These are phyloP conservation scores for Norana najaformis DNA, from an alignment of 2,888 invertebrate species.

Conservation along the genomic window DNA sequence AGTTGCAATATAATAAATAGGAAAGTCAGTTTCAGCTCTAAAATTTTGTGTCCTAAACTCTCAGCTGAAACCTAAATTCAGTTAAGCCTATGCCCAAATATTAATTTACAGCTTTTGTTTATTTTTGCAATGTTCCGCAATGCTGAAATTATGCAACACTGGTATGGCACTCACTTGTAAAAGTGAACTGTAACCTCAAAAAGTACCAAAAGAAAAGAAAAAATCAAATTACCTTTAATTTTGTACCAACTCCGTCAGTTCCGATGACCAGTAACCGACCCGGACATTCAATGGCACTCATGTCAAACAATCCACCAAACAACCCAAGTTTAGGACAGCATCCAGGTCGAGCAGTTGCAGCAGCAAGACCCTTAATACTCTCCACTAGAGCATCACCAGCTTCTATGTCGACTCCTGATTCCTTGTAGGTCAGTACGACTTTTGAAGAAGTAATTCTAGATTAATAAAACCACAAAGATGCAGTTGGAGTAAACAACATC, in stretches of 20 bases:
- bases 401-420: slow-evolving; percentile 84
- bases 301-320: slow-evolving; percentile 89
- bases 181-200: not conserved
- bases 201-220: not conserved
- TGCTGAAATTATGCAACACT: not conserved
- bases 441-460: slow-evolving; percentile 22
- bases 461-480: slow-evolving; percentile 3
- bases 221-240: slow-evolving; percentile 78
- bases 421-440: slow-evolving; percentile 75
- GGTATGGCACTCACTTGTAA: not conserved
- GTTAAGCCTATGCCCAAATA: not conserved
- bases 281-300: slow-evolving; percentile 71
- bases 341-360: slow-evolving; percentile 77
- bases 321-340: slow-evolving; percentile 81
- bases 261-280: slow-evolving; percentile 90
- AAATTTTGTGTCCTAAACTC: too few relatives aligned
- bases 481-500: slow-evolving; percentile 20
- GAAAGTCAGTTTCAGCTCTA: too few relatives aligned
- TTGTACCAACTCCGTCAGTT: slow-evolving; percentile 95
- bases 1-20: too few relatives aligned
- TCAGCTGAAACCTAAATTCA: too few relatives aligned
- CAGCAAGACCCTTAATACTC: slow-evolving; percentile 79
- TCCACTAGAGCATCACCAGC: slow-evolving; percentile 86
- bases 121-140: not conserved
- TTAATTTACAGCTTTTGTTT: not conserved